Evolutionary conservation across 1,140 invertebrate genomes (phyloP).

Genomic region (Lanistes nyassanus): DNA sequence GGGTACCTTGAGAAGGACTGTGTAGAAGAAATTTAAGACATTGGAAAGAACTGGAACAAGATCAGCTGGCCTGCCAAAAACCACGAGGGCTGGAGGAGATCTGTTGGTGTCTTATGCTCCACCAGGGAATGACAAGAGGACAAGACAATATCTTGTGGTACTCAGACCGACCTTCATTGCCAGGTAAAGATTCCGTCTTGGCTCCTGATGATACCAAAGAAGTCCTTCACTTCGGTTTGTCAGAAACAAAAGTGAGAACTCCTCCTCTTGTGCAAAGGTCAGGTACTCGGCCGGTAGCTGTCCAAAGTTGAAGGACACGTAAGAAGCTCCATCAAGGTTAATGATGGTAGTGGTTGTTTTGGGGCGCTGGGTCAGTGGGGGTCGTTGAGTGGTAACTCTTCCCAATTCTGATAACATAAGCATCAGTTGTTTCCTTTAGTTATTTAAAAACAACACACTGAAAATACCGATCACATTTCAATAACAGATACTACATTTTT

Average conservation of each 20-base stretch:
- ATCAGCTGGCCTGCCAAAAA: no score
- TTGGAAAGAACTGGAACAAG: no score
- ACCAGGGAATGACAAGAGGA: no score
- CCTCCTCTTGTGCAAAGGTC: slow-evolving; percentile 32
- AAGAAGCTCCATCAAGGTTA: slow-evolving; percentile 42
- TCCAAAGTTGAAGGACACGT: slow-evolving; percentile 41
- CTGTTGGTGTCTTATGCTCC: no score
- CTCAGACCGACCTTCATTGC: slow-evolving; percentile 46
- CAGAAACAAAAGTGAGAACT: slow-evolving; percentile 52
- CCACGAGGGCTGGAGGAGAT: no score
- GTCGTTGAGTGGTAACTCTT: slow-evolving; percentile 20
- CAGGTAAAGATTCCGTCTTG: slow-evolving; percentile 43
- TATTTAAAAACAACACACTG: no score
- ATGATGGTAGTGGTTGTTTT: slow-evolving; percentile 32
- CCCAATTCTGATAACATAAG: slow-evolving; percentile 13
- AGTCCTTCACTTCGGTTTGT: slow-evolving; percentile 49
- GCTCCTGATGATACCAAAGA: slow-evolving; percentile 48
- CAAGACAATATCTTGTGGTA: no score
- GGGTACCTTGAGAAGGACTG: no score
- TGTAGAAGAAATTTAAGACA: no score
- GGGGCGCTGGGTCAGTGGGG: not conserved
- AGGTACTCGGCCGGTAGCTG: slow-evolving; percentile 35
- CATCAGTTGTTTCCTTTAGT: not conserved
- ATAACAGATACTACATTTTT: no score
- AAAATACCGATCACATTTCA: no score